phyloP scores from a whole-genome alignment of 2,113 vertebrate species.

The Myotis lucifugus region DNA sequence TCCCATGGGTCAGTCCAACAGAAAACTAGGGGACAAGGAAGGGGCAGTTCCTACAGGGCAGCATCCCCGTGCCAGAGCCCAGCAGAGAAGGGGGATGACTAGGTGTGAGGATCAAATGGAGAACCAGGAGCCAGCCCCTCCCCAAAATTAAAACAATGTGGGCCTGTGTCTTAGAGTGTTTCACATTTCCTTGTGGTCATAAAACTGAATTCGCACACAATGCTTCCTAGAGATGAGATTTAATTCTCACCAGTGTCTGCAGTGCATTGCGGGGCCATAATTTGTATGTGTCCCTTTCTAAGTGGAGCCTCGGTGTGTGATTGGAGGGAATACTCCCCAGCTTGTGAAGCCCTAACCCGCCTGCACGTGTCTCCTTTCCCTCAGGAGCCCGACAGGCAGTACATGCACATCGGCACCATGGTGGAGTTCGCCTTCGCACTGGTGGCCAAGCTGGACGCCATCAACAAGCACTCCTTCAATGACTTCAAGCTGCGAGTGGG shows the following conservation, averaged over 20 bases:
- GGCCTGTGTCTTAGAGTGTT: background rate
- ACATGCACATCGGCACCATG: constrained; percentile 98
- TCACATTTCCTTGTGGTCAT: rapidly evolving
- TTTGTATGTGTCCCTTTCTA: rapidly evolving
- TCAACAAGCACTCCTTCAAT: constrained; percentile 99
- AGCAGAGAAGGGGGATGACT: rapidly evolving
- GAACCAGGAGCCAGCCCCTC: background rate
- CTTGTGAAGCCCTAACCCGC: background rate
- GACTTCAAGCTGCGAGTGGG: constrained; percentile 98
- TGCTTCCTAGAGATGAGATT: background rate
- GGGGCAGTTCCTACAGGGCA: background rate
- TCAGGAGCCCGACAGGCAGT: constrained; percentile 96
- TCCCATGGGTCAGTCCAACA: rapidly evolving
- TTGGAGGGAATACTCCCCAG: rapidly evolving
- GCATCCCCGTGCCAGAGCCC: background rate
- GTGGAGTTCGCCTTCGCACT: constrained; percentile 98
- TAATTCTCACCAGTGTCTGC: rapidly evolving
- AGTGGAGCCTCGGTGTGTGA: rapidly evolving
- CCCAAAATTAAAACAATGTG: too few relatives aligned
- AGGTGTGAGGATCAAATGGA: too few relatives aligned
- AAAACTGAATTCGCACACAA: background rate
- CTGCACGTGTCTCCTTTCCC: background rate
- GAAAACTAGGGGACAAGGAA: background rate
- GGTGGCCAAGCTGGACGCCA: constrained; percentile 96
- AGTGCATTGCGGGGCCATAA: rapidly evolving